phyloP scores from a whole-genome alignment of 2,797 vertebrate species.

The Antrozous pallidus region DNA sequence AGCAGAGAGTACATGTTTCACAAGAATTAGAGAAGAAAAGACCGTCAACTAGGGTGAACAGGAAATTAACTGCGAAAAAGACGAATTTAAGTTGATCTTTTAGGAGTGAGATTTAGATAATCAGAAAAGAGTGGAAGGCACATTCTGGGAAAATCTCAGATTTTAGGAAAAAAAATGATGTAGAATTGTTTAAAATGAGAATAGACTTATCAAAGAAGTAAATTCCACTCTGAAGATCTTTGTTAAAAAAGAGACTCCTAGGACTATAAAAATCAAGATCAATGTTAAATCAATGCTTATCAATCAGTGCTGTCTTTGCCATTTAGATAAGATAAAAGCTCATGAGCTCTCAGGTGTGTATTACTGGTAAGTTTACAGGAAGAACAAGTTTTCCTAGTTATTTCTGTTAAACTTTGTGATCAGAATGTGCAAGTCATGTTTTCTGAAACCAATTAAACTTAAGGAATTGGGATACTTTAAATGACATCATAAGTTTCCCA shows the following conservation, averaged over 20 bases:
- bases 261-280: not conserved
- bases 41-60: not conserved
- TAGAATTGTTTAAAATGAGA: conserved; percentile 1
- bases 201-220: not conserved
- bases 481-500: conserved; percentile 28
- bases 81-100: not conserved
- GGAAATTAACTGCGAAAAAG: conserved; percentile 1
- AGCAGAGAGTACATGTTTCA: not conserved
- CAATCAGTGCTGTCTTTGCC: conserved; percentile 38
- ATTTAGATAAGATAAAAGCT: conserved; percentile 29
- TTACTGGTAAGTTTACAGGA: conserved; percentile 26
- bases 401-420: not conserved
- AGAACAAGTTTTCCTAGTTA: not conserved
- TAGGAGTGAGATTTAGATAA: not conserved
- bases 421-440: not conserved
- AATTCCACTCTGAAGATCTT: not conserved
- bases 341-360: not conserved
- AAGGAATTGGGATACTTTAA: not conserved
- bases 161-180: conserved; percentile 9
- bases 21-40: conserved; percentile 26
- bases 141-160: not conserved
- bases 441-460: not conserved
- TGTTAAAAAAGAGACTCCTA: not conserved
- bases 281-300: conserved; percentile 20
- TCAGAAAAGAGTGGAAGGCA: not conserved